A percentile compares a stretch with the other conserved stretches of the same genome.
Evolutionary conservation across 2,888 invertebrate species (phyloP).

Genomic region (Tachystola acroxantha): DNA sequence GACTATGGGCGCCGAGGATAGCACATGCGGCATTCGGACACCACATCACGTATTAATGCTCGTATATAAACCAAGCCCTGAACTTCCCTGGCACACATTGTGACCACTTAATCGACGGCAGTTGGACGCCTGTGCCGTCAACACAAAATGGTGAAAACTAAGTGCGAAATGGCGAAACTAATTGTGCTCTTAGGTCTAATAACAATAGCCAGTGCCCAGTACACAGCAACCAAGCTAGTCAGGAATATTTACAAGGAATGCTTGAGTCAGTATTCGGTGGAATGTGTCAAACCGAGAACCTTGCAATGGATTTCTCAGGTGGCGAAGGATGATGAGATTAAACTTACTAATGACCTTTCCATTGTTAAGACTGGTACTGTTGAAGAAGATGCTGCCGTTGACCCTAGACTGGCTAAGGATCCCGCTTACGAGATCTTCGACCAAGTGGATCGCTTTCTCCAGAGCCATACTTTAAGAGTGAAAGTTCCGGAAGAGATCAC

Average conservation of each 20-base stretch:
- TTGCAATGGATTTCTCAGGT: slow-evolving; percentile 85
- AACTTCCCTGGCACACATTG: slow-evolving; percentile 70
- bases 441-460: slow-evolving; percentile 85
- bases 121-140: slow-evolving; percentile 63
- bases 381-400: slow-evolving; percentile 48
- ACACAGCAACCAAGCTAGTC: slow-evolving; percentile 81
- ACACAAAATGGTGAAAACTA: slow-evolving; percentile 32
- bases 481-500: slow-evolving; percentile 83
- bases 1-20: too few relatives aligned
- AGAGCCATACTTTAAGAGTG: slow-evolving; percentile 86
- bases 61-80: slow-evolving; percentile 76
- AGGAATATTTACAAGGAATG: slow-evolving; percentile 83
- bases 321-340: slow-evolving; percentile 82
- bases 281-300: slow-evolving; percentile 88
- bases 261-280: slow-evolving; percentile 82
- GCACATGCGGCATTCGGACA: slow-evolving; percentile 51
- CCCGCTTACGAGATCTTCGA: slow-evolving; percentile 81
- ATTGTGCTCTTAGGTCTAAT: slow-evolving; percentile 58
- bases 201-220: slow-evolving; percentile 55
- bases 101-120: slow-evolving; percentile 60
- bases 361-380: slow-evolving; percentile 81
- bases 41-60: slow-evolving; percentile 76
- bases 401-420: slow-evolving; percentile 74
- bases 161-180: slow-evolving; percentile 65
- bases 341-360: slow-evolving; percentile 86